These are phyloP conservation scores for Crenuchus spilurus DNA, from an alignment of 2,797 vertebrate species.

Conservation along the genomic window DNA sequence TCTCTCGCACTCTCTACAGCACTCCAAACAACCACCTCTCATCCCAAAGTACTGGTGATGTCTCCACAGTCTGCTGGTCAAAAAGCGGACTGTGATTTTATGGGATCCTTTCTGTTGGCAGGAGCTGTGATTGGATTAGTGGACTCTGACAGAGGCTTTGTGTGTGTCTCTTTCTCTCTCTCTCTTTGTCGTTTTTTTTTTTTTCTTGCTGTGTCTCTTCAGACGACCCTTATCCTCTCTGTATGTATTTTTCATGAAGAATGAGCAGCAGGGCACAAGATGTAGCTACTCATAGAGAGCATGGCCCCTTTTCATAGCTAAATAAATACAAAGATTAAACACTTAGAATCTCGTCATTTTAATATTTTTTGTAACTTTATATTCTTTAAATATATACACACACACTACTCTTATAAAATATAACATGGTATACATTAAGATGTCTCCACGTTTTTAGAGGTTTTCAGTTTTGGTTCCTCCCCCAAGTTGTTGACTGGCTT, in stretches of 20 bases:
- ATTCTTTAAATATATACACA: too few relatives aligned
- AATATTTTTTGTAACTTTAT: too few relatives aligned
- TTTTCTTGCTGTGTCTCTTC: constrained; percentile 3
- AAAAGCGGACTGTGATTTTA: constrained; percentile 19
- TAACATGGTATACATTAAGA: too few relatives aligned
- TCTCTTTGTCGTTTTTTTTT: constrained; percentile 8
- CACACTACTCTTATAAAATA: too few relatives aligned
- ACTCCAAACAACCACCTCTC: background rate
- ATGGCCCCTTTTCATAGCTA: background rate
- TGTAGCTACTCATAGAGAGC: background rate
- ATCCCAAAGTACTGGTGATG: constrained; percentile 9
- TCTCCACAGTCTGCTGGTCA: constrained; percentile 11
- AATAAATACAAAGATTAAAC: background rate
- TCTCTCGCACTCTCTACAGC: background rate
- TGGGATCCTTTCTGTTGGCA: constrained; percentile 37
- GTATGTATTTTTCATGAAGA: constrained; percentile 46
- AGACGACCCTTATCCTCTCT: background rate
- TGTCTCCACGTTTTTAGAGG: too few relatives aligned
- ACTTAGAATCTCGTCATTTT: too few relatives aligned
- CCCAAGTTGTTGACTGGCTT: too few relatives aligned
- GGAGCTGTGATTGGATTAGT: constrained; percentile 43
- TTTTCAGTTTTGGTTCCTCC: too few relatives aligned
- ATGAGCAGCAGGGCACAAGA: background rate
- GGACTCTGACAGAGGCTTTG: constrained; percentile 24
- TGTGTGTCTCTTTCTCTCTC: constrained; percentile 14